Base-by-base conservation (phyloP, 2,797 vertebrate species). In the Neoniphon sammara region DNA sequence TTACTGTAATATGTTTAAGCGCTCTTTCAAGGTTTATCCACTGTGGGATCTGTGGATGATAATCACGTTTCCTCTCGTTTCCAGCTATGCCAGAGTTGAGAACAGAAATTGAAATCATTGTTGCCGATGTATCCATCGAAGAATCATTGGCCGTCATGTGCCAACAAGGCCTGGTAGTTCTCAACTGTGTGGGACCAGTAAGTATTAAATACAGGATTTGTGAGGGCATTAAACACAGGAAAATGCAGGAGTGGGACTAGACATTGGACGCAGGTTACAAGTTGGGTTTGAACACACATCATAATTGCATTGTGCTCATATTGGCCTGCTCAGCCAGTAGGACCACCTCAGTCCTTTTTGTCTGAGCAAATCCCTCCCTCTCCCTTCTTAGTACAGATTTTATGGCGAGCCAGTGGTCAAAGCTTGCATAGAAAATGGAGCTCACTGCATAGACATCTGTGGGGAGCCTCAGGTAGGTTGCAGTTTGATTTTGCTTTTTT, bases 141-240 rank as follows among this genome's bases (percentile, higher is more conserved):
- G 90, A 91, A 72, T 96, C 95, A 12, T 89, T 97, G 80, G 94
- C 93, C 71, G 59, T 91, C 83, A 95, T 97, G 96, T 96, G 95
- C 88, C 94, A 88, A 89, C 94, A 96, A 86, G 91, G 93, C n/a
- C 70, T 91, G 49, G 79, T 97, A 88, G 93, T 97, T 87, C 96
- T 97, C 66, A 96, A 93, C 84, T 97, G 96, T 78, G 96, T 97
- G 80, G 96, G 96, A 78, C 96, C 96, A 80, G 96, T 97, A 92
- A 96, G 96, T 95, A 76, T 63, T 47, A 15, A 2, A 21, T 3
- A 17, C 12, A 20, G 46, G 20, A 39, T 25, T 17, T 77, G 27
- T 30, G 8, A 62, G 30, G 20, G 0, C 12, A 34, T 34, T 5
- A 34, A 34, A 34, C 31, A 4, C 31, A 34, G 10, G 36, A 39